These are phyloP conservation scores for Catostylus mosaicus DNA, from an alignment of 30 jellyfish, hydroid and myxozoan genomes.

Conservation along the genomic window DNA sequence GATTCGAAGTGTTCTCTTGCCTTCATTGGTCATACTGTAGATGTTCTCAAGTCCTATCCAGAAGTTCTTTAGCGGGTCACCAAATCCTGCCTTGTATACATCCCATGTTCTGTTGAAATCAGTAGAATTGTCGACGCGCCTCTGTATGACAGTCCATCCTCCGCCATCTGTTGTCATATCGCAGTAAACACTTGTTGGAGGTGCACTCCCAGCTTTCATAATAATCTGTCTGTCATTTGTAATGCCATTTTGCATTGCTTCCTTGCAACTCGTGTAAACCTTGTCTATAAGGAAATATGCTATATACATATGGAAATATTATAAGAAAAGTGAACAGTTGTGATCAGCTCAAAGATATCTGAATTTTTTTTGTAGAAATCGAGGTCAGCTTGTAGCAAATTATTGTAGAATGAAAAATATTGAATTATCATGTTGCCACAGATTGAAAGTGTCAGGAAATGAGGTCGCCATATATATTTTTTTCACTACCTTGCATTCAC, in stretches of 20 bases:
- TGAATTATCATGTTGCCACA: too few relatives aligned
- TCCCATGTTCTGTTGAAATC: background rate
- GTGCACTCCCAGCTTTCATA: background rate
- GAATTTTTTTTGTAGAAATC: too few relatives aligned
- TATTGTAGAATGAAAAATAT: too few relatives aligned
- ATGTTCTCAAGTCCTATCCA: background rate
- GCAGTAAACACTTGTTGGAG: background rate
- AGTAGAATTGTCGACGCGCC: background rate
- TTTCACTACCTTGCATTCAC: too few relatives aligned
- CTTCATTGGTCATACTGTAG: background rate
- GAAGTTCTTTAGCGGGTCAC: background rate
- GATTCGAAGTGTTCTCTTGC: background rate
- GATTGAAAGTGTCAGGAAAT: too few relatives aligned
- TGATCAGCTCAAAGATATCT: too few relatives aligned
- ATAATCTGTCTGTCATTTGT: background rate
- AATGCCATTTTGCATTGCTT: background rate
- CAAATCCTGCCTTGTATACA: background rate
- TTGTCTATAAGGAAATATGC: background rate
- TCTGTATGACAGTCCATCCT: too few relatives aligned
- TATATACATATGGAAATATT: background rate
- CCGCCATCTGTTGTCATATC: conserved; percentile 17
- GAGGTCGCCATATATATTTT: too few relatives aligned
- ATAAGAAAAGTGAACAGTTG: background rate
- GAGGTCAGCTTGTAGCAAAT: too few relatives aligned
- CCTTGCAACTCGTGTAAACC: background rate